Evolutionary conservation across 2,797 vertebrate genomes (phyloP).

Genomic region (Echeneis naucrates): DNA sequence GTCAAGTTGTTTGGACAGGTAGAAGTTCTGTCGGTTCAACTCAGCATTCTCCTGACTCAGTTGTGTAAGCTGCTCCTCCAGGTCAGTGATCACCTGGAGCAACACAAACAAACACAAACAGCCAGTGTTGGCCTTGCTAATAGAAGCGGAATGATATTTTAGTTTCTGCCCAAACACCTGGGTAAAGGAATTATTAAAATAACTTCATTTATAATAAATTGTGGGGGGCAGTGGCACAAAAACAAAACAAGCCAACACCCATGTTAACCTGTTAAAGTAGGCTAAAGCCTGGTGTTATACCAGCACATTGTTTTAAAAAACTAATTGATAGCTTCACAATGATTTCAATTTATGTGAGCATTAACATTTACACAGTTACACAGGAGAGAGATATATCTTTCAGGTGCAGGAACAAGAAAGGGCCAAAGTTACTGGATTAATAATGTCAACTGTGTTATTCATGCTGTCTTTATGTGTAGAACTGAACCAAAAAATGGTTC

Average conservation of each 20-base stretch:
- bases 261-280: no score
- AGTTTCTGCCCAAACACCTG: conserved; percentile 3
- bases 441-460: neutral
- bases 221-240: no score
- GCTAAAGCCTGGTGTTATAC: no score
- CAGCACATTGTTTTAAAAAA: no score
- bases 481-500: neutral
- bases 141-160: conserved; percentile 16
- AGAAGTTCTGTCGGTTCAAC: conserved; percentile 99
- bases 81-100: conserved; percentile 94
- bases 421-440: neutral
- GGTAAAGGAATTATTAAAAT: neutral
- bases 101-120: conserved; percentile 47
- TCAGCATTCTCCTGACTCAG: conserved; percentile 97
- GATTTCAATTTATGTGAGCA: neutral
- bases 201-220: no score
- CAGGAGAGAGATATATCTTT: neutral
- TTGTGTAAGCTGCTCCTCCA: conserved; percentile 98
- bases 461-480: neutral
- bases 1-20: conserved; percentile 96
- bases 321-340: conserved; percentile 9
- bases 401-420: neutral
- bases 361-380: neutral
- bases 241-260: no score
- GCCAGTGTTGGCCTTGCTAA: conserved; percentile 3